A percentile compares a stretch with the other conserved stretches of the same genome.
These are phyloP conservation scores for Agriopis marginaria DNA, from an alignment of 2,888 invertebrate genomes.

Conservation along the genomic window DNA sequence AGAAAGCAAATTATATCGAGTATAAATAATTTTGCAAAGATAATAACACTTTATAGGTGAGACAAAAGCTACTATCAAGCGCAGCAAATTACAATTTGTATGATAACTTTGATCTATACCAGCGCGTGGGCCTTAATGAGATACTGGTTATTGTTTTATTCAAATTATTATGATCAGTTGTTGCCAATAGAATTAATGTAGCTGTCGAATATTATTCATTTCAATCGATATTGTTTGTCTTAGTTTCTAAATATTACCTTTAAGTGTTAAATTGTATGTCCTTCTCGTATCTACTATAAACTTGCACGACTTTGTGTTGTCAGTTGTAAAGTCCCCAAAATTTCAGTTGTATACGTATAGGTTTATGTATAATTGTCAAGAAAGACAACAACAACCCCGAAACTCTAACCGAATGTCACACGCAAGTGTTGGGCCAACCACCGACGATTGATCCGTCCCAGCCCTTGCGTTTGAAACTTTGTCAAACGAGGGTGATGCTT, in stretches of 20 bases:
- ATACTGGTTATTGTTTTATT: constrained; percentile 38
- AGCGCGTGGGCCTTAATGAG: constrained; percentile 49
- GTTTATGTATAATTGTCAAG: constrained; percentile 45
- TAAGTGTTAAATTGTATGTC: constrained; percentile 1
- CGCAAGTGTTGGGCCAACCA: constrained; percentile 57
- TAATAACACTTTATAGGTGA: constrained; percentile 25
- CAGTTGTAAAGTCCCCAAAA: constrained; percentile 24
- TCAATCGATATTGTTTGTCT: constrained; percentile 9
- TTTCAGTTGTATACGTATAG: constrained; percentile 32
- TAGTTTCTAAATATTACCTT: constrained; percentile 11
- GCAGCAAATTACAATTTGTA: constrained; percentile 52
- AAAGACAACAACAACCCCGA: constrained; percentile 48
- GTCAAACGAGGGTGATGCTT: constrained; percentile 25
- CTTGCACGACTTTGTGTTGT: constrained; percentile 2
- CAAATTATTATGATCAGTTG: constrained; percentile 38
- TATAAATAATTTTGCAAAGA: constrained; percentile 37
- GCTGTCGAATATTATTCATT: constrained; percentile 10
- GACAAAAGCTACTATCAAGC: constrained; percentile 25
- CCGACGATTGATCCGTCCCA: constrained; percentile 45
- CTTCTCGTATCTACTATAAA: background rate
- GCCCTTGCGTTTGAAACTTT: constrained; percentile 22
- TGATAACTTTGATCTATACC: constrained; percentile 51
- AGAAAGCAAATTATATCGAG: constrained; percentile 42
- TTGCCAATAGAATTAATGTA: constrained; percentile 34
- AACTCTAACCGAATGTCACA: constrained; percentile 56